Base-by-base conservation (phyloP, 2,888 invertebrate genomes). In the Caenorhabditis auriculariae region DNA sequence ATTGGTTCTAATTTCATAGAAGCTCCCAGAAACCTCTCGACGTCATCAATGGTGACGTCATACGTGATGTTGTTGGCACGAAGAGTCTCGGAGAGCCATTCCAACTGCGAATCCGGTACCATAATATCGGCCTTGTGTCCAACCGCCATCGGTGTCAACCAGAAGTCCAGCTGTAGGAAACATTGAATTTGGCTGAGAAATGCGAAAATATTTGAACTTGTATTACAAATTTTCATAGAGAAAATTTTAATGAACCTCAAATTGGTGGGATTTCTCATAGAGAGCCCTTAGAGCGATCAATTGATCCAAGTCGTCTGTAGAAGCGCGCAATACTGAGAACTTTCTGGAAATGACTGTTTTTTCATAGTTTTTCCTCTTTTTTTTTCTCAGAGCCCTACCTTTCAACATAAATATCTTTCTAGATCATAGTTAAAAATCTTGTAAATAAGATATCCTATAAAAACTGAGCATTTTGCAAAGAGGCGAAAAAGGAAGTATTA, bases 51-150 rank as follows among this genome's bases (percentile, higher is more conserved):
- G 17, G 66, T 64, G 32, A 70, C 54, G 35, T 63, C 53, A 48
- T 49, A 60, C n/a, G 47, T 44, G 47, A 66, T 56, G 37, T 60
- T 60, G 1, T 50, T 42, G 9, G 42, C 37, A 6, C 48, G 51
- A 24, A 90, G 83, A 75, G 86, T 86, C 39, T 86, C 85, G 74
- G 86, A 87, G 3, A 88, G 83, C 52, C 87, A 57, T 6, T 55
- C 50, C 19, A 68, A 87, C 3, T 78, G 84, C 59, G 87, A 87
- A 1, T 89, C 89, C 0, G 90, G 87, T 12, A 90, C 87, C 46
- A 90, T 85, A 4, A 91, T 84, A 78, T 91, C 90, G 0, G 74
- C 77, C 24, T 70, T 61, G 21, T 69, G 66, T 7, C 71, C 72
- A 4, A 81, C 58, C 42, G 59, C 64, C 7, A 74, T 74, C 1